Percentiles rank a stretch among this genome's conserved stretches.
These are phyloP conservation scores for Alcis repandata DNA, from an alignment of 2,888 invertebrate genomes.

Conservation along the genomic window DNA sequence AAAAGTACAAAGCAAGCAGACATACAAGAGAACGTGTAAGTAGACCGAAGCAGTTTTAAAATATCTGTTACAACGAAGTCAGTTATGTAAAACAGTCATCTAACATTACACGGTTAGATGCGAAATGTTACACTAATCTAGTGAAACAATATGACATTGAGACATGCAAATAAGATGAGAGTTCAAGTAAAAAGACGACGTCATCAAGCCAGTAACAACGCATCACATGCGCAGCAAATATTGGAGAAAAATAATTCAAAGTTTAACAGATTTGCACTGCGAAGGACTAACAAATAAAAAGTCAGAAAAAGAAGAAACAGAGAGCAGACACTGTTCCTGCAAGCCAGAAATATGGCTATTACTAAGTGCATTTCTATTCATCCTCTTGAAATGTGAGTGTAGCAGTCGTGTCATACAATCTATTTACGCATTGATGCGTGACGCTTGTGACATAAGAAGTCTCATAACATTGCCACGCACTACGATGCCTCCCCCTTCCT, in stretches of 20 bases:
- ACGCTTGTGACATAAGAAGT: slow-evolving; percentile 22
- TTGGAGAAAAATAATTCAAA: neutral
- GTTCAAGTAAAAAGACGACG: slow-evolving; percentile 17
- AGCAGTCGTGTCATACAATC: slow-evolving; percentile 2
- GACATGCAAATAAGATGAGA: slow-evolving; percentile 30
- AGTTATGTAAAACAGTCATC: slow-evolving; percentile 21
- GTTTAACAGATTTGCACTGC: neutral
- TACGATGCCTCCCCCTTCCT: slow-evolving; percentile 1
- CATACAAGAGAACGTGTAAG: neutral
- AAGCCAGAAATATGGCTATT: neutral
- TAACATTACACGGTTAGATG: slow-evolving; percentile 23
- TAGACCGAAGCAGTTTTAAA: slow-evolving; percentile 6
- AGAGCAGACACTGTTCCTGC: neutral
- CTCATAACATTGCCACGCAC: slow-evolving; percentile 18
- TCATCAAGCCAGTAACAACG: slow-evolving; percentile 6
- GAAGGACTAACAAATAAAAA: neutral
- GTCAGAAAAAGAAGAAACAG: neutral
- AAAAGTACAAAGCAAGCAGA: neutral
- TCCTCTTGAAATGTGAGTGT: neutral
- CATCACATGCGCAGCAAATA: slow-evolving; percentile 7
- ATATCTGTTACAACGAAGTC: slow-evolving; percentile 11
- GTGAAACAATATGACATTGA: slow-evolving; percentile 37
- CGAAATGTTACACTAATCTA: slow-evolving; percentile 30
- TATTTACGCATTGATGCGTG: slow-evolving; percentile 17
- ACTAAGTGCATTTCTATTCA: slow-evolving; percentile 1